phyloP scores from a whole-genome alignment of 2,797 vertebrate species.

The Spinibarbus caldwelli region DNA sequence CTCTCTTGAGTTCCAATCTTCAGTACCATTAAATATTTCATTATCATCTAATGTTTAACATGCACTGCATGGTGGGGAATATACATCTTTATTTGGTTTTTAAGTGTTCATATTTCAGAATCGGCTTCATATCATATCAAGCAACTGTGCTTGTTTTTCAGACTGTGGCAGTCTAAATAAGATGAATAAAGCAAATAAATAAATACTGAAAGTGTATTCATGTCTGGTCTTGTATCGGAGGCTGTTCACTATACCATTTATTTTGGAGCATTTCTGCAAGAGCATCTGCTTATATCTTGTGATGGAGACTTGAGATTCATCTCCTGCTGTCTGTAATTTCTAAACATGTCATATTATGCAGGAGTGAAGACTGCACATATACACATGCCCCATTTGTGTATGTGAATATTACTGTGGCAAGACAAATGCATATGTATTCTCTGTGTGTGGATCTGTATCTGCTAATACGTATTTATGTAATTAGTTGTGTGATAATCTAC shows the following conservation, averaged over 20 bases:
- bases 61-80: background rate
- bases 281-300: conserved; percentile 3
- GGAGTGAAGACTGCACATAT: background rate
- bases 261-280: conserved; percentile 10
- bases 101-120: conserved; percentile 1
- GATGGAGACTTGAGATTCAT: conserved; percentile 30
- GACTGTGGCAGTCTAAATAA: background rate
- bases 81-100: background rate
- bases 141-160: background rate
- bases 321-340: conserved; percentile 33
- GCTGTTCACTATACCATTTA: background rate
- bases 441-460: background rate
- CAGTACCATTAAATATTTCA: background rate
- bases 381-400: background rate
- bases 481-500: background rate
- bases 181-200: conserved; percentile 7
- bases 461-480: background rate
- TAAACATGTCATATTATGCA: conserved; percentile 24
- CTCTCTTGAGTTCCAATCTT: background rate
- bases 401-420: background rate
- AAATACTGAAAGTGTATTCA: conserved; percentile 14
- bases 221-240: conserved; percentile 21
- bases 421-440: conserved; percentile 1
- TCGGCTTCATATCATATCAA: background rate
- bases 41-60: background rate